A percentile compares a stretch with the other conserved stretches of the same genome.
phyloP scores from a whole-genome alignment of 1,140 invertebrate species.

The Oedothorax gibbosus region DNA sequence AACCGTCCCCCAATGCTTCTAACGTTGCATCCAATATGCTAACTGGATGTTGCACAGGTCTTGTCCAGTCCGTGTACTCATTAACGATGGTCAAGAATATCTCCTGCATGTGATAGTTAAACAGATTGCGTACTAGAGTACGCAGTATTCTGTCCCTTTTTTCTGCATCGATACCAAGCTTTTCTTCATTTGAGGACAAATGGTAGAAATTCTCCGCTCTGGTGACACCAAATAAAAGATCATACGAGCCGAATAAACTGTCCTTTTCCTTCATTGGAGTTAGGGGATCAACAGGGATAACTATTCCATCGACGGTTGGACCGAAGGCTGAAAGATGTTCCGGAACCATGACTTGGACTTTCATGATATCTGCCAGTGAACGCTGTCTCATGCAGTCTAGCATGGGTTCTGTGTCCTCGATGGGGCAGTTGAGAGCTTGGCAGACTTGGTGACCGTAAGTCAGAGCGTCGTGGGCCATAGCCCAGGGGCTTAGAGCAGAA shows the following conservation, averaged over 20 bases:
- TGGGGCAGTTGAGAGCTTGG: slow-evolving; percentile 82
- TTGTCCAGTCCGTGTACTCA: slow-evolving; percentile 93
- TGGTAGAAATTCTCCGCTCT: slow-evolving; percentile 69
- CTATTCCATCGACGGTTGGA: slow-evolving; percentile 83
- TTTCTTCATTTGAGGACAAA: slow-evolving; percentile 89
- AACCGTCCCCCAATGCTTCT: slow-evolving; percentile 70
- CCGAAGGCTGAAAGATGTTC: slow-evolving; percentile 88
- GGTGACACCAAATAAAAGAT: slow-evolving; percentile 92
- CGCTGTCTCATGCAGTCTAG: slow-evolving; percentile 84
- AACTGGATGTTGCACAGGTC: slow-evolving; percentile 79
- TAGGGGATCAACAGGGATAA: slow-evolving; percentile 67
- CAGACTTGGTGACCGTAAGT: slow-evolving; percentile 88
- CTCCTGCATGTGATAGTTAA: slow-evolving; percentile 62
- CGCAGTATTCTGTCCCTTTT: slow-evolving; percentile 90
- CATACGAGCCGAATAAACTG: slow-evolving; percentile 85
- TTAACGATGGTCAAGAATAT: slow-evolving; percentile 90
- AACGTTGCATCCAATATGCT: slow-evolving; percentile 74
- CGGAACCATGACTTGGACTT: slow-evolving; percentile 79
- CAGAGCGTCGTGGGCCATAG: slow-evolving; percentile 69
- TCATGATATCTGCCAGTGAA: slow-evolving; percentile 73
- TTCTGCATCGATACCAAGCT: slow-evolving; percentile 91
- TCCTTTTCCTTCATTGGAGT: slow-evolving; percentile 66
- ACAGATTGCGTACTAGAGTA: slow-evolving; percentile 83
- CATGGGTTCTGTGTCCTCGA: slow-evolving; percentile 77
- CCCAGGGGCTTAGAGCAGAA: slow-evolving; percentile 68